Evolutionary conservation across 1,140 invertebrate genomes (phyloP).

Genomic region (Oryzaephilus surinamensis): DNA sequence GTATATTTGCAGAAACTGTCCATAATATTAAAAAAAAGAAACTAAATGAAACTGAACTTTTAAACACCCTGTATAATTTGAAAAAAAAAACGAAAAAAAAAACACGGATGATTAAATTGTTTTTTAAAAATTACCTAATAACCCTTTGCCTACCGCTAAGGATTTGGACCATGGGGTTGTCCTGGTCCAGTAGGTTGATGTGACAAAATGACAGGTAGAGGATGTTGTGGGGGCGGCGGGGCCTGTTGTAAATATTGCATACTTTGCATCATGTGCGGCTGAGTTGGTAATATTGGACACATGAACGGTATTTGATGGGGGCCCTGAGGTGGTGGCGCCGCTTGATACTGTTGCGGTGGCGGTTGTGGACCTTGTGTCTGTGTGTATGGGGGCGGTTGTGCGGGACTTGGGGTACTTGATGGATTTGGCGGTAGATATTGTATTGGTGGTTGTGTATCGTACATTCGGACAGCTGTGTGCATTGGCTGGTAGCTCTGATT

Average conservation of each 20-base stretch:
- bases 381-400: constrained; percentile 48
- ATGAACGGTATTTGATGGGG: constrained; percentile 46
- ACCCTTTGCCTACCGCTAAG: constrained; percentile 14
- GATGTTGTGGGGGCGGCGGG: constrained; percentile 42
- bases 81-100: constrained; percentile 1
- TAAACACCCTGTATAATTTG: neutral
- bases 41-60: constrained; percentile 1
- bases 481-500: constrained; percentile 52
- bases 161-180: constrained; percentile 23
- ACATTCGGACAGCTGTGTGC: constrained; percentile 47
- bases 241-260: constrained; percentile 43
- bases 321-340: constrained; percentile 41
- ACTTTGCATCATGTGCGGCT: constrained; percentile 42
- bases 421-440: constrained; percentile 54
- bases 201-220: constrained; percentile 41
- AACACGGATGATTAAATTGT: neutral
- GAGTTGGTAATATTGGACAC: constrained; percentile 47
- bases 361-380: constrained; percentile 45
- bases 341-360: constrained; percentile 37
- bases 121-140: constrained; percentile 8
- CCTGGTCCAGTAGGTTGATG: constrained; percentile 33
- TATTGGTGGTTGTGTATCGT: constrained; percentile 45
- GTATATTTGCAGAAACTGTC: no score
- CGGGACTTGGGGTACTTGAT: constrained; percentile 51
- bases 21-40: constrained; percentile 4